Evolutionary conservation across 2,113 vertebrate genomes (phyloP), one percentile per base, ranked within the genome.

Genomic region (Aspidoscelis tigris): DNA sequence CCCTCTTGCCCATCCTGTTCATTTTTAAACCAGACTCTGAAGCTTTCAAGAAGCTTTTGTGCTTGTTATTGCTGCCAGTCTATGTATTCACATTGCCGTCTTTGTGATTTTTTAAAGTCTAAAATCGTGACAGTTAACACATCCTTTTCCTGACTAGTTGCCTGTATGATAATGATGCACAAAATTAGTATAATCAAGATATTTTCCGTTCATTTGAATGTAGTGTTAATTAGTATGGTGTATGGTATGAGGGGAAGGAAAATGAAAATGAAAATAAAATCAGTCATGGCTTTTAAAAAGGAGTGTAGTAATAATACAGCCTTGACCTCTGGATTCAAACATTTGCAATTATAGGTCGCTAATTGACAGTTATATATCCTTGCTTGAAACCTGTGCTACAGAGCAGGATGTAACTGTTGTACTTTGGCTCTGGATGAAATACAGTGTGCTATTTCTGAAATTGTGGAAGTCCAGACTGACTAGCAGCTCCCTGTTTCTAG

Each of bases 281-380:
- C 83, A 76, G 71, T 78, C 68, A n/a, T 7, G 39, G 74, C 55
- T 87, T 91, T 90, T 70, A 44, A 78, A 87, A 87, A 76, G 43
- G 70, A 22, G 68, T 78, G 74, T 83, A 64, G 18, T 44, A 76
- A 83, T 89, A 90, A 87, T 85, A 82, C 82, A 86, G 68, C 74
- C 71, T 69, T 86, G 86, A 90, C 87, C 84, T 89, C 75, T 82
- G 86, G 43, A 50, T 89, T 88, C 53, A 89, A 91, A 85, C 43
- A 64, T 79, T 83, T 44, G 78, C 85, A 89, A 0, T 87, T 90
- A 89, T 0, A 0, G 81, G 72, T 88, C 20, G 0, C 77, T 91
- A 92, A 89, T 44, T 88, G 76, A 77, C 58, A 86, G 2, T 85
- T 89, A 86, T n/a, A 9, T 87, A 71, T 91, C 84, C 72, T 89